These are phyloP conservation scores for Cynodonichthys magdalenae DNA, from an alignment of 2,797 vertebrate species.

Conservation along the genomic window DNA sequence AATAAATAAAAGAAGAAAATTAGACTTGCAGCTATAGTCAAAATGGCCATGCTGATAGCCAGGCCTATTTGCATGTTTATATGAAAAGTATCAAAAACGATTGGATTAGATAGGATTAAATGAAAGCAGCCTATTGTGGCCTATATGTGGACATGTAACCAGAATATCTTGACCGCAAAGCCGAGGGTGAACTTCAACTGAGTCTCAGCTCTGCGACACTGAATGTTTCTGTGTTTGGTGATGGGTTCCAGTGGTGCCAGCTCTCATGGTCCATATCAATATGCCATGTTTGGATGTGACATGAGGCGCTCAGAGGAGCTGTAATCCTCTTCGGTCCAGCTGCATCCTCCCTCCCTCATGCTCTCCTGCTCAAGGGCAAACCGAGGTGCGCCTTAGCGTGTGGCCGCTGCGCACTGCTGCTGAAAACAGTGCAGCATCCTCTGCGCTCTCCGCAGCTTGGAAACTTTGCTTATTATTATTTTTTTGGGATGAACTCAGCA, in stretches of 20 bases:
- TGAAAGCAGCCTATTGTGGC: conserved; percentile 1
- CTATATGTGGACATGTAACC: not conserved
- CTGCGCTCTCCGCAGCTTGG: conserved; percentile 21
- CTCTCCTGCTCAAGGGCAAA: conserved; percentile 72
- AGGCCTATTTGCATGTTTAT: not conserved
- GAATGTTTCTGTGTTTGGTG: not conserved
- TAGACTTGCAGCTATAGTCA: not conserved
- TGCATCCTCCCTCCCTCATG: conserved; percentile 49
- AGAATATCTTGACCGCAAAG: not conserved
- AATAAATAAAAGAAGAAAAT: not conserved
- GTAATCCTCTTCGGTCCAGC: conserved; percentile 61
- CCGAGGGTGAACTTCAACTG: not conserved
- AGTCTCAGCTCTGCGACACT: not conserved
- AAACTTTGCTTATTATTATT: conserved; percentile 17
- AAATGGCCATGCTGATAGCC: not conserved
- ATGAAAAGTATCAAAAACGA: not conserved
- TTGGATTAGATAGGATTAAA: conserved; percentile 13
- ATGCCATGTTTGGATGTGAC: conserved; percentile 21
- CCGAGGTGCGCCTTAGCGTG: conserved; percentile 47
- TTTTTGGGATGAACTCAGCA: conserved; percentile 41
- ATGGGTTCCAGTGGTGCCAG: not conserved
- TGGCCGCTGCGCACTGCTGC: conserved; percentile 53
- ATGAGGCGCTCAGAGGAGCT: conserved; percentile 33
- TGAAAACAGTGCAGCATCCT: conserved; percentile 56
- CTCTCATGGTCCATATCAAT: conserved; percentile 2